These are phyloP conservation scores for Cardiocondyla obscurior DNA, from an alignment of 1,140 invertebrate species.

Conservation along the genomic window DNA sequence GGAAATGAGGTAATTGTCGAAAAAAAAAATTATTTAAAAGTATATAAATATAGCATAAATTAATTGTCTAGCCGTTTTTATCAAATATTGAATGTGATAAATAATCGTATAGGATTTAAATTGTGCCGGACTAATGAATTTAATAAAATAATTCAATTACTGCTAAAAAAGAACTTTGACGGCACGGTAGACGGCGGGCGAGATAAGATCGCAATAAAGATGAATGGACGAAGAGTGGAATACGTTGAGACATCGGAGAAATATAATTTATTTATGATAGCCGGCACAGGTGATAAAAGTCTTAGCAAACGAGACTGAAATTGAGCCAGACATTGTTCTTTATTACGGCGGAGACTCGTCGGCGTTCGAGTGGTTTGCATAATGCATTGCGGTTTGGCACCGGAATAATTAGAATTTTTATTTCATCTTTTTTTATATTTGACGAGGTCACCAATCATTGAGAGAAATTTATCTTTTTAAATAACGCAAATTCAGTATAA, in stretches of 20 bases:
- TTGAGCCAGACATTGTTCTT: conserved; percentile 38
- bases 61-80: not conserved
- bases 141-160: not conserved
- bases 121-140: not conserved
- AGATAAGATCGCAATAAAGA: conserved; percentile 41
- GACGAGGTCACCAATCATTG: not conserved
- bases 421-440: not conserved
- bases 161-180: not conserved
- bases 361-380: conserved; percentile 52
- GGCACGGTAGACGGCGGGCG: not conserved
- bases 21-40: not conserved
- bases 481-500: conserved; percentile 4
- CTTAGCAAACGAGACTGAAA: conserved; percentile 28
- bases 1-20: not conserved
- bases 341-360: conserved; percentile 37
- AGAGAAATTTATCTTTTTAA: not conserved
- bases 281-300: conserved; percentile 56
- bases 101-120: not conserved
- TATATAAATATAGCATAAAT: not conserved
- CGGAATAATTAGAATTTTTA: conserved; percentile 32
- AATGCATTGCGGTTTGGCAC: conserved; percentile 44
- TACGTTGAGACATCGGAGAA: conserved; percentile 7
- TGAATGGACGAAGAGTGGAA: conserved; percentile 15
- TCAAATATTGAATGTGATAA: not conserved
- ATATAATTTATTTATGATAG: conserved; percentile 69